Base-by-base conservation (phyloP, 2,797 vertebrate species). In the Sitta carolinensis region DNA sequence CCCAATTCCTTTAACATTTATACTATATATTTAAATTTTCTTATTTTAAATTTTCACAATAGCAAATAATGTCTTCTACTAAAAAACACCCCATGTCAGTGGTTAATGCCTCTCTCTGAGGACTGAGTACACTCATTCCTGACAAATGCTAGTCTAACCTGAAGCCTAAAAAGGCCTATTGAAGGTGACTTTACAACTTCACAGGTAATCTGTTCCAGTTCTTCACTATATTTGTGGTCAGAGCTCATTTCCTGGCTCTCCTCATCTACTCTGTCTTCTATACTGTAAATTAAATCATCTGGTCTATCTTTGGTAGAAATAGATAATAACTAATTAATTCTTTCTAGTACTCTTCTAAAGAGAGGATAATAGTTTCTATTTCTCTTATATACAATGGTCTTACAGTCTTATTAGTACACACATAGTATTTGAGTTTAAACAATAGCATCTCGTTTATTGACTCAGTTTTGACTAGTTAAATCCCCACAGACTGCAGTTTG, bases 81-180 rank as follows among this genome's bases (percentile, higher is more conserved):
- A 50, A 86, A 70, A 61, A 34, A 25, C 3, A 29, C 34, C n/a
- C 25, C 7, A 34, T 17, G 17, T 30, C 2, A 0, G 0, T 42
- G 81, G 23, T 29, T 68, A 68, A 85, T 43, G 14, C 32, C 36
- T 82, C 21, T 61, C 15, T 22, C 23, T 66, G 80, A 73, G 32
- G 32, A 62, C 0, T 73, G 52, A 89, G 55, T 94, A 77, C 20
- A 57, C 3, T 34, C 2, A 3, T 51, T 87, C 16, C 64, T 83
- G 63, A 54, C n/a, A 74, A 36, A 67, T n/a, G 23, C 1, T 66
- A 21, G 48, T 40, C 27, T 68, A 55, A 81, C 16, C 13, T 42
- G 22, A 89, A 55, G 19, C 12, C 19, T 40, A 34, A 66, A 80
- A 79, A 64, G 30, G 22, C 43, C n/a, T 66, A 21, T 18, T 40